Evolutionary conservation across 2,113 vertebrate species (phyloP), one percentile per base, ranked within the genome.

Genomic region (Sporophila hypoxantha): DNA sequence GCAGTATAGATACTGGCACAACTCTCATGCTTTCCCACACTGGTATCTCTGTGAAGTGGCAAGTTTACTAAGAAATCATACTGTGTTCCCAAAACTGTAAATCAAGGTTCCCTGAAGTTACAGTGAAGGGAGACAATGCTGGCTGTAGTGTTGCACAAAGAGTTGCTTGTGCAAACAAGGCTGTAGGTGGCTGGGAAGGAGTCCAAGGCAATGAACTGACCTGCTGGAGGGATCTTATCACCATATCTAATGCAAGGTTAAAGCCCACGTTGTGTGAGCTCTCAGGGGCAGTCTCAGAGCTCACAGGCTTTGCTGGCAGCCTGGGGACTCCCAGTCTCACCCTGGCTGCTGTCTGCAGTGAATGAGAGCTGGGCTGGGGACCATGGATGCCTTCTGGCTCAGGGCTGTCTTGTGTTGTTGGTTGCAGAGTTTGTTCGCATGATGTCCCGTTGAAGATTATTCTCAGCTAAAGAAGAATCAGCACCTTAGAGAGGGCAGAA

Each of bases 351-450:
- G 0, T 32, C 53, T 53, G 66, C 55, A 50, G 59, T 39, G 55
- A 42, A 13, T 7, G 42, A 82, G 41, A 57, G 32, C 59, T 55
- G 75, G n/a, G 34, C 0, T 85, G 61, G 74, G 82, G 8, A 46
- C 41, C 19, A 1, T 20, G 59, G 53, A 3, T 84, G 37, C 50
- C 66, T 59, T 53, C 64, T 80, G 66, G 46, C 78, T 91, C 60
- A 73, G 44, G 39, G 21, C 18, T 57, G 17, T 89, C 79, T 90
- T 91, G 62, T 61, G 76, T 88, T 61, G 29, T 93, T 84, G 82
- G 26, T 83, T 91, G 25, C 97, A 99, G 99, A 99, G 92, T 99
- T 99, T 95, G 99, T 99, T 85, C 97, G 98, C 92, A 99, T 99
- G 99, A 99, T 99, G 99, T 99, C 99, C 83, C 99, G 99, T 92